phyloP scores from a whole-genome alignment of 2,113 vertebrate species.

The Glaucomys volans region DNA sequence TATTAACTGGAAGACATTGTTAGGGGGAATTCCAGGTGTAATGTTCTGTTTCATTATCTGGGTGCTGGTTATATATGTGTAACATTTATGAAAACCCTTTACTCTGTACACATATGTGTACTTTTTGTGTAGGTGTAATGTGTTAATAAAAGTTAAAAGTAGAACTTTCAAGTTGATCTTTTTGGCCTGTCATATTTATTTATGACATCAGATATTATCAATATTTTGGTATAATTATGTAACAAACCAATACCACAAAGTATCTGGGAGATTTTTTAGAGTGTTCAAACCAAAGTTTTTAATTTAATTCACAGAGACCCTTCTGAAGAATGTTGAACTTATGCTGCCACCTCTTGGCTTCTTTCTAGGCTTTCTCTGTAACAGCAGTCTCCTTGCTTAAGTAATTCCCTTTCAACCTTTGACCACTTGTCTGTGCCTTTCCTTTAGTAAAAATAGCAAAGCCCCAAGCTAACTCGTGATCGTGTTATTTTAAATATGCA shows the following conservation, averaged over 20 bases:
- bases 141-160: conserved; percentile 37
- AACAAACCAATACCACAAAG: conserved; percentile 37
- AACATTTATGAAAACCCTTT: conserved; percentile 45
- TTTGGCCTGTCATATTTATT: conserved; percentile 4
- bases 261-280: not conserved
- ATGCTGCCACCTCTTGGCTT: conserved; percentile 63
- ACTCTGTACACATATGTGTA: not conserved
- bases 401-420: conserved; percentile 59
- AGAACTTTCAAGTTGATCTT: conserved; percentile 40
- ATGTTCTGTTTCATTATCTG: conserved; percentile 26
- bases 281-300: conserved; percentile 27
- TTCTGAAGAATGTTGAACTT: not conserved
- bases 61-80: not conserved
- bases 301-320: not conserved
- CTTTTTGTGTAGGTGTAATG: not conserved
- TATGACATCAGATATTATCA: conserved; percentile 40
- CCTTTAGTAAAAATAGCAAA: conserved; percentile 81
- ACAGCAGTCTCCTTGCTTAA: conserved; percentile 47
- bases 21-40: not conserved
- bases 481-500: conserved; percentile 77
- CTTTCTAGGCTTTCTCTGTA: conserved; percentile 1
- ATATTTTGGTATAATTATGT: conserved; percentile 28
- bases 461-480: conserved; percentile 71
- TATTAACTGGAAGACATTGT: conserved; percentile 22
- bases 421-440: conserved; percentile 63